These are phyloP conservation scores for Ichneumon xanthorius DNA, from an alignment of 2,888 invertebrate genomes.

Conservation along the genomic window DNA sequence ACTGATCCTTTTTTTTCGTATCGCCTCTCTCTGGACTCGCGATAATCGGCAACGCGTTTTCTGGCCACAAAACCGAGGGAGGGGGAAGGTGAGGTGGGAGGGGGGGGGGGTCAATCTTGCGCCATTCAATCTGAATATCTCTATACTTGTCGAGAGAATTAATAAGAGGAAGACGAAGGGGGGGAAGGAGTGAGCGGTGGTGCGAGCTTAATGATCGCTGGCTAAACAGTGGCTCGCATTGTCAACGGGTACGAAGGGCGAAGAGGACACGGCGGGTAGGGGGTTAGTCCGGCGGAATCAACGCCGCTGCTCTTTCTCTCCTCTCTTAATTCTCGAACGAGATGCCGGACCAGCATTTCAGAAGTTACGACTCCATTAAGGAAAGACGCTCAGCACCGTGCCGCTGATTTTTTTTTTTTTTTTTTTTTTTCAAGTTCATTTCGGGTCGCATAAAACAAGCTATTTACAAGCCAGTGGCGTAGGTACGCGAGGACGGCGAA, in stretches of 20 bases:
- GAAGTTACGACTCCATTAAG: conserved; percentile 84
- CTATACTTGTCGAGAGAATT: conserved; percentile 53
- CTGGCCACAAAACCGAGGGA: conserved; percentile 27
- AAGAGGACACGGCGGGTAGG: conserved; percentile 28
- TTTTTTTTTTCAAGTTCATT: conserved; percentile 75
- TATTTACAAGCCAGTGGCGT: conserved; percentile 81
- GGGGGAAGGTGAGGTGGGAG: background rate
- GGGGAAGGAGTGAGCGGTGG: conserved; percentile 18
- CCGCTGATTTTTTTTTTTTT: conserved; percentile 71
- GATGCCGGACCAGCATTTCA: conserved; percentile 63
- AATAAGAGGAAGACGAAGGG: conserved; percentile 41
- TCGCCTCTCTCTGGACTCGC: conserved; percentile 23
- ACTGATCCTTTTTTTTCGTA: conserved; percentile 26
- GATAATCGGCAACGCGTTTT: conserved; percentile 33
- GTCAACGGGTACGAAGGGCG: conserved; percentile 62
- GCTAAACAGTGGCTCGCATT: conserved; percentile 73
- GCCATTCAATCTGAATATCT: conserved; percentile 30
- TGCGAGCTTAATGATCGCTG: conserved; percentile 58
- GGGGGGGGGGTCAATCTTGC: conserved; percentile 35
- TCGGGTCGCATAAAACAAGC: conserved; percentile 82
- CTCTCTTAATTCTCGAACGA: conserved; percentile 42
- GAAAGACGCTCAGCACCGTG: conserved; percentile 64
- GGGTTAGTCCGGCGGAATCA: conserved; percentile 40
- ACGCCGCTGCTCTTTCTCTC: conserved; percentile 47
- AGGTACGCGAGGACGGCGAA: conserved; percentile 48